Evolutionary conservation across 2,888 invertebrate genomes (phyloP), one percentile per base, ranked within the genome.

Genomic region (Drosophila bunnanda): DNA sequence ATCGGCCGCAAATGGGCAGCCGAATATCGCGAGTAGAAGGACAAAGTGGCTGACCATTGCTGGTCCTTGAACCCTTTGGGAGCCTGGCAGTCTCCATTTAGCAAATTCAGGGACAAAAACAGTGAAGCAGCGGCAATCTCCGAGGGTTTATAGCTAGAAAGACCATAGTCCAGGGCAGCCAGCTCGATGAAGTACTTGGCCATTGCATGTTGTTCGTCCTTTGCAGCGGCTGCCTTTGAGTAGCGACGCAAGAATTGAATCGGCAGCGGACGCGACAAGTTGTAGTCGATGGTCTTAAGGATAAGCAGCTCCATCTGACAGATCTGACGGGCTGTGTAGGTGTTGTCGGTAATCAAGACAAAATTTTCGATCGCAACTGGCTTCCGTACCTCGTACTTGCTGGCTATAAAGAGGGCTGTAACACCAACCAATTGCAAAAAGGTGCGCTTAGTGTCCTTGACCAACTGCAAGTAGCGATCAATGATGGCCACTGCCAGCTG

Each of bases 311-410:
- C 99, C 95, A 98, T 98, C 73, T 94, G 93, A 50, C 96, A 93
- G 41, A 99, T 95, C 82, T 98, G 96, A 3, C 93, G 90, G 83
- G 95, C 96, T 5, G 94, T 94, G 91, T 97, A 99, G 0, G 97
- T 95, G 89, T 96, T 95, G 92, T 98, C 98, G 12, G 98, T 97
- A 59, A 99, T 96, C 91, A 96, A 97, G 13, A 97, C 96, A 93
- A 98, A 98, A 92, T 99, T 98, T 7, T 93, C 93, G 25, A 98
- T 94, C 44, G 97, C 96, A 0, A 98, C 98, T 2, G 96, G 94
- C 88, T 96, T 97, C 88, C 98, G 96, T 93, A 99, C 99, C 93
- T 99, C 99, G 89, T 97, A 98, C 92, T 99, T 99, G 89, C 96
- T 95, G 0, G 99, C 98, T 58, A 98, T 95, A 86, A 97, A 96